Base-by-base conservation (phyloP, 2,113 vertebrate genomes). In the Tenrec ecaudatus region DNA sequence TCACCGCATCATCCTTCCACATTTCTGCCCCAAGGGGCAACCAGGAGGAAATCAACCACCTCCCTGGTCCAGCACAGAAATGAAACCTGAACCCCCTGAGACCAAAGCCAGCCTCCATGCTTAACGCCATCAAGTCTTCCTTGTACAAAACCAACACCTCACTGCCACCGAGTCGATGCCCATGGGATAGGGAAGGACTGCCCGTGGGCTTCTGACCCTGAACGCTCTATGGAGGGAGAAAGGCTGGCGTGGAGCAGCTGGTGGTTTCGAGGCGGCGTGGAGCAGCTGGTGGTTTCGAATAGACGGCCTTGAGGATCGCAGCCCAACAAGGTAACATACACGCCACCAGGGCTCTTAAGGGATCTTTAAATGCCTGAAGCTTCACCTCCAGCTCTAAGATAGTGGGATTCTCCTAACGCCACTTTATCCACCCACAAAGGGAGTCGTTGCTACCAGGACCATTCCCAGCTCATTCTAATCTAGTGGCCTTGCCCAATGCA, bases 11-110 rank as follows among this genome's bases (percentile, higher is more conserved):
- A 79, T 31, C 33, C 20, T 2, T 62, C 36, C 10, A 6, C 16
- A 11, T 40, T 43, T 78, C 78, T 57, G 57, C 40, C 33, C 31
- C 22, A 77, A 47, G 12, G 15, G 29, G 12, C 12, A 22, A 9
- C 58, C 10, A 3, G 43, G 68, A 86, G 76, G 57, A 96, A 94
- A 73, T 53, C 62, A 85, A 47, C 31, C 40, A n/a, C 53, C 27
- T 16, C 15, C 77, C 47, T 62, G 12, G 8, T 31, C 8, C 60
- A 23, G 47, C 3, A 81, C 27, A 29, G 14, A 53, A 66, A 38
- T 53, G 15, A 92, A 91, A 92, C 20, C 38, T 16, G 22, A 82
- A 88, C 71, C 4, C 29, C 23, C 29, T 36, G 0, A 0, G 17
- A 80, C 33, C n/a, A 36, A 9, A 57, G 25, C 38, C 31, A 90